Conservation (phyloP, 2,113 vertebrate genomes). For the Cavia aperea region DNA sequence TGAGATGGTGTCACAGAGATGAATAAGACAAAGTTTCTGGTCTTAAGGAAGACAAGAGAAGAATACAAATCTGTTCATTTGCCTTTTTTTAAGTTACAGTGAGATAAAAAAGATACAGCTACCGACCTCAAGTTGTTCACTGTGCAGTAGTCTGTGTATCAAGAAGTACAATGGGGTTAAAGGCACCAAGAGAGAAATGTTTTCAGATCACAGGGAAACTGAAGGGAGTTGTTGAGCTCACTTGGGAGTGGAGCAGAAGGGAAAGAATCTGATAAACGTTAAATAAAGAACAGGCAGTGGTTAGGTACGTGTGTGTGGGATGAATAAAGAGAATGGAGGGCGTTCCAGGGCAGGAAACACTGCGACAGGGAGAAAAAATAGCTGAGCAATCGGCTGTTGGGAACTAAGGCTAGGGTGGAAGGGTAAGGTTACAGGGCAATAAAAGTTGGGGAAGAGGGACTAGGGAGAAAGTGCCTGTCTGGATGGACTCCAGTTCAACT, state of each 20-base stretch:
- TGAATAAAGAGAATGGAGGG: no score
- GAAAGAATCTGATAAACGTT: background rate
- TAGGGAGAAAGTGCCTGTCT: background rate
- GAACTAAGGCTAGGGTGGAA: no score
- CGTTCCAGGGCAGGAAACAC: background rate
- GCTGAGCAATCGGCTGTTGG: background rate
- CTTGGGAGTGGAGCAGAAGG: fast-evolving
- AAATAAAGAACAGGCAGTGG: background rate
- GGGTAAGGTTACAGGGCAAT: fast-evolving
- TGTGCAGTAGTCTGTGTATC: background rate
- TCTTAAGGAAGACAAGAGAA: background rate
- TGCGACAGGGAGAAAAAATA: background rate
- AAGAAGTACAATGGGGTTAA: fast-evolving
- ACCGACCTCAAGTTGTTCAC: background rate
- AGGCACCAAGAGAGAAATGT: fast-evolving
- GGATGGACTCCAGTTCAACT: background rate
- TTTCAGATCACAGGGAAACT: background rate
- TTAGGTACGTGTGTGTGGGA: background rate
- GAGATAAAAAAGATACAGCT: background rate
- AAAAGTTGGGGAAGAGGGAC: background rate
- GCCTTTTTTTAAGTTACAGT: background rate
- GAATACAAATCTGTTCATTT: background rate
- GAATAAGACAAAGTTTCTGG: background rate
- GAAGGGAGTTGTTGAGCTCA: background rate
- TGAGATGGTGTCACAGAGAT: background rate